phyloP scores from a whole-genome alignment of 2,113 vertebrate genomes.

The Datnioides undecimradiatus region DNA sequence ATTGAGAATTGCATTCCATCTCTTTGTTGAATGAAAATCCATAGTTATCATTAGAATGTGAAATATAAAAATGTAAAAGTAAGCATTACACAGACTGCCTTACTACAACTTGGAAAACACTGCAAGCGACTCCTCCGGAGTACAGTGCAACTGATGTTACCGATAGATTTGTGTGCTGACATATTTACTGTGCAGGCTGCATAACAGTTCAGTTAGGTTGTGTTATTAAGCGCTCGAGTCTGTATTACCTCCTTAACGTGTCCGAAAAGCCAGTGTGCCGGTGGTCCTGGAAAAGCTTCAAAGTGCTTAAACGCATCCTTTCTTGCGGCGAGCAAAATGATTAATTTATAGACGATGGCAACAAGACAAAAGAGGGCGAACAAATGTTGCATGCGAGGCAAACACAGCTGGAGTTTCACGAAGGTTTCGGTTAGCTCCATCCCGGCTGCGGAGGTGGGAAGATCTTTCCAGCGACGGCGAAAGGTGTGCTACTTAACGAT shows the following conservation, averaged over 20 bases:
- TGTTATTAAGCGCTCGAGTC: not conserved
- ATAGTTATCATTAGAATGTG: no score
- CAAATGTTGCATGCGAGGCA: conserved; percentile 5
- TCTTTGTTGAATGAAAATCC: not conserved
- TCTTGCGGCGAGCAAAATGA: not conserved
- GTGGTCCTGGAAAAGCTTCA: conserved; percentile 51
- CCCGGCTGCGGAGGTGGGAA: no score
- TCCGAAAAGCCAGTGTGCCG: conserved; percentile 65
- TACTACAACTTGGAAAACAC: no score
- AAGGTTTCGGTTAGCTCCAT: conserved; percentile 51
- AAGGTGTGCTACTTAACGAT: no score
- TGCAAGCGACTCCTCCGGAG: no score
- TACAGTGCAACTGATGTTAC: no score
- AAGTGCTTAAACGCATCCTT: fast-evolving
- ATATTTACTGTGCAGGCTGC: no score
- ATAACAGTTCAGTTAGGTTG: no score
- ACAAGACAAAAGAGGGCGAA: conserved; percentile 22
- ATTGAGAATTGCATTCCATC: not conserved
- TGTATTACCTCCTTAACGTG: conserved; percentile 39
- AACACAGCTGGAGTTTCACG: not conserved
- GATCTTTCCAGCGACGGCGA: no score
- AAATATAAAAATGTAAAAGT: no score
- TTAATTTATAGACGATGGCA: conserved; percentile 7
- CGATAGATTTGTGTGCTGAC: no score
- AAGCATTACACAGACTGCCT: no score